Conservation (phyloP, 2,888 invertebrate species). For the Tetanocera ferruginea region DNA sequence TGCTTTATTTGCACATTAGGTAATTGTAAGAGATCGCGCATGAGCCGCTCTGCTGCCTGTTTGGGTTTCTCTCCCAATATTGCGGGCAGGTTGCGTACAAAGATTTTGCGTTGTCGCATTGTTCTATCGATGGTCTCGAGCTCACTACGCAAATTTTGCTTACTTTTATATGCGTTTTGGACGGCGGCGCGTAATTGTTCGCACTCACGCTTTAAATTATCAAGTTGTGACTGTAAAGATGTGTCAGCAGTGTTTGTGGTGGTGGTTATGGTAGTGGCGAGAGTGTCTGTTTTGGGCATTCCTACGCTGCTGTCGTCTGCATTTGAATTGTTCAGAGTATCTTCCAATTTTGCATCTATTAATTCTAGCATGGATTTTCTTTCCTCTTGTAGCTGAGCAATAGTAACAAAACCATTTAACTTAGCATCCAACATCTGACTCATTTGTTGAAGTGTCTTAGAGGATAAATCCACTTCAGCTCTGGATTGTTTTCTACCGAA, state of each 20-base stretch:
- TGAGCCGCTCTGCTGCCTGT: conserved; percentile 42
- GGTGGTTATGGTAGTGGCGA: neutral
- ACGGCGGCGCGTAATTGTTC: conserved; percentile 38
- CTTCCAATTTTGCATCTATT: conserved; percentile 21
- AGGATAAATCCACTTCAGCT: conserved; percentile 38
- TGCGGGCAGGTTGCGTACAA: conserved; percentile 47
- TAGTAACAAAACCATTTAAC: conserved; percentile 45
- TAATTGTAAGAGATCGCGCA: conserved; percentile 43
- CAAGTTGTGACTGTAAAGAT: conserved; percentile 24
- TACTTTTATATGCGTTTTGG: conserved; percentile 43
- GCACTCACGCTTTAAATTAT: conserved; percentile 44
- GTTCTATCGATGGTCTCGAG: conserved; percentile 46
- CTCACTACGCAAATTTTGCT: conserved; percentile 48
- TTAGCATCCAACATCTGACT: conserved; percentile 47
- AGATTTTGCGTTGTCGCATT: conserved; percentile 46
- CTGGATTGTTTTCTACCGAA: neutral
- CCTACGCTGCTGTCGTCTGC: neutral
- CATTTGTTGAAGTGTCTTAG: conserved; percentile 42
- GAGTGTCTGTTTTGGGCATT: neutral
- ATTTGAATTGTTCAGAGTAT: neutral
- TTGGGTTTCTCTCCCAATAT: conserved; percentile 34
- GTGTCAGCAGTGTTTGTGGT: neutral
- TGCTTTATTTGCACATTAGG: conserved; percentile 40
- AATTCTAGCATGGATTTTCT: conserved; percentile 27
- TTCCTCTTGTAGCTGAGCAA: conserved; percentile 37